Evolutionary conservation across 2,113 vertebrate genomes (phyloP).

Genomic region (Platysteira castanea): DNA sequence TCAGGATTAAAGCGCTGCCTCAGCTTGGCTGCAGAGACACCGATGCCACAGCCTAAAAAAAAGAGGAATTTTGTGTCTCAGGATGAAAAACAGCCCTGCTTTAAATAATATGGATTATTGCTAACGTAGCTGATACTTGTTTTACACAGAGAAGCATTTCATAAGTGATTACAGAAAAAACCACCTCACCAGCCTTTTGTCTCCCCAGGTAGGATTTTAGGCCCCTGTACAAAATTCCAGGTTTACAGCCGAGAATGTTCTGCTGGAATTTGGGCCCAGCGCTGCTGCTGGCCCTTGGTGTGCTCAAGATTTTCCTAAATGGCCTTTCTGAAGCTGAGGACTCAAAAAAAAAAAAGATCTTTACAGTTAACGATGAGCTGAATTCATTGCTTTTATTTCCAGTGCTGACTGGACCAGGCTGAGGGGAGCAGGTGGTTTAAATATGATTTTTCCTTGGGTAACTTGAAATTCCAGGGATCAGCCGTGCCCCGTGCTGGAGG

Average conservation of each 20-base stretch:
- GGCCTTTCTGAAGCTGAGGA: background rate
- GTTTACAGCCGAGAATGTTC: background rate
- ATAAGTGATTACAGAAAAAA: background rate
- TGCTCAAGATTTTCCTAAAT: background rate
- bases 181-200: background rate
- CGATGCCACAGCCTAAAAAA: background rate
- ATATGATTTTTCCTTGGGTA: accelerated
- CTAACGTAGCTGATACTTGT: background rate
- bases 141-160: background rate
- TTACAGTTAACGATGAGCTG: accelerated
- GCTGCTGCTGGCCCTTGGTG: background rate
- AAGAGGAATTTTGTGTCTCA: background rate
- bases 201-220: background rate
- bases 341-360: accelerated
- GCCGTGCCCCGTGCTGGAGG: background rate
- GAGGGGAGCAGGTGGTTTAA: background rate
- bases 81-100: background rate
- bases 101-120: background rate
- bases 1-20: background rate
- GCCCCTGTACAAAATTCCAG: background rate
- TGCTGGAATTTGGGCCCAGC: background rate
- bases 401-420: background rate
- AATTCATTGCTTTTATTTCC: background rate
- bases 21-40: background rate
- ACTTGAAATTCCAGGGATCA: accelerated